phyloP scores from a whole-genome alignment of 2,113 vertebrate species.

The Dendropsophus ebraccatus region DNA sequence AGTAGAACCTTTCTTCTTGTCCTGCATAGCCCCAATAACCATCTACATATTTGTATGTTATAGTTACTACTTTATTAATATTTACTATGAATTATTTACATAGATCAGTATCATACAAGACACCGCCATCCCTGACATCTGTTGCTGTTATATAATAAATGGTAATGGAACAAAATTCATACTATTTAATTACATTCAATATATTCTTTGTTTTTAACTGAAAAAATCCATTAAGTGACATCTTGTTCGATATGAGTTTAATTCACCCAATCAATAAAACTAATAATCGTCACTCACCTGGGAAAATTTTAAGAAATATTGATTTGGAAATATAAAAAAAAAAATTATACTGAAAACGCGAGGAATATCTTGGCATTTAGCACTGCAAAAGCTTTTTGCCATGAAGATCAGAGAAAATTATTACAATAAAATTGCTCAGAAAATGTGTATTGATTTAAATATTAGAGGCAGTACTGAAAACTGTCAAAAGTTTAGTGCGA shows the following conservation, averaged over 20 bases:
- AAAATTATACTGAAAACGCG: neutral
- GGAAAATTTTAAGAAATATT: constrained; percentile 21
- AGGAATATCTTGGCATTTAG: constrained; percentile 11
- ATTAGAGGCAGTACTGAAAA: constrained; percentile 20
- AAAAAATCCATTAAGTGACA: neutral
- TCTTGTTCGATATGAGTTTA: constrained; percentile 7
- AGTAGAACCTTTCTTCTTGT: neutral
- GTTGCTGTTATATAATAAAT: neutral
- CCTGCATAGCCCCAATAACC: neutral
- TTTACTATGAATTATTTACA: neutral
- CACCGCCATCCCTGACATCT: neutral
- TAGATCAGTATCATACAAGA: neutral
- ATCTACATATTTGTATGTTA: neutral
- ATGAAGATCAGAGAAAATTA: constrained; percentile 7
- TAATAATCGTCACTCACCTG: constrained; percentile 20
- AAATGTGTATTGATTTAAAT: constrained; percentile 48
- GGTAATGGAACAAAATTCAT: neutral
- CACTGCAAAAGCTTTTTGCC: neutral
- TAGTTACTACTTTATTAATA: neutral
- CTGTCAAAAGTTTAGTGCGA: constrained; percentile 11
- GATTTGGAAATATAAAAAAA: constrained; percentile 11
- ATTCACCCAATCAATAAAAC: constrained; percentile 29
- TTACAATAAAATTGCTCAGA: constrained; percentile 33
- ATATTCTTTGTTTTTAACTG: neutral
- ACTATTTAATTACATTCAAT: constrained; percentile 2